phyloP scores from a whole-genome alignment of 2,797 vertebrate species.

The Peromyscus melanophrys region DNA sequence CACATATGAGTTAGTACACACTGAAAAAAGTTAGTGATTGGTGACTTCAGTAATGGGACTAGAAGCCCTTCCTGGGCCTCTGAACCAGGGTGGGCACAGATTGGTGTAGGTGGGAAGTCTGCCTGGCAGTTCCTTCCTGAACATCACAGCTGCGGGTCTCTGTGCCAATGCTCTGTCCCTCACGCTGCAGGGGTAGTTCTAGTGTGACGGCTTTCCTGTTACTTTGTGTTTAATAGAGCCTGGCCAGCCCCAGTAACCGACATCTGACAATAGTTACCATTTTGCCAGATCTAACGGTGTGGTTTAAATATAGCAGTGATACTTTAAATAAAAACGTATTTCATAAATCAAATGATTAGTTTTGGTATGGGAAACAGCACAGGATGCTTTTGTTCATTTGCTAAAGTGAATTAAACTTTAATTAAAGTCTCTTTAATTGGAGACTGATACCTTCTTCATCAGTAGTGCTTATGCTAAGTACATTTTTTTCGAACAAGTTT shows the following conservation, averaged over 20 bases:
- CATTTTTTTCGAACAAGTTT: neutral
- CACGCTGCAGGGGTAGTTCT: neutral
- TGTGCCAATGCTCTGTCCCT: neutral
- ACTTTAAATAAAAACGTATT: conserved; percentile 57
- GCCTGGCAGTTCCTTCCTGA: neutral
- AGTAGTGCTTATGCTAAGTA: neutral
- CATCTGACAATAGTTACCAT: conserved; percentile 32
- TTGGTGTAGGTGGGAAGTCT: neutral
- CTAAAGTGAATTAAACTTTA: too few species aligned
- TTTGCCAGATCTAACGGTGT: conserved; percentile 35
- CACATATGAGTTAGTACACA: neutral
- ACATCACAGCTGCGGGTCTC: neutral
- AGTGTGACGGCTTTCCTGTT: neutral
- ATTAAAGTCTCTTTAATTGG: too few species aligned
- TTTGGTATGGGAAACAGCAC: conserved; percentile 33
- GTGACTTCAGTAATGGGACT: conserved; percentile 14
- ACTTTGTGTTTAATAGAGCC: conserved; percentile 24
- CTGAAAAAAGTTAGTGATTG: conserved; percentile 39
- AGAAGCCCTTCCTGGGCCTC: neutral
- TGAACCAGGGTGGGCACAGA: neutral
- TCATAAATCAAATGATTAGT: conserved; percentile 38
- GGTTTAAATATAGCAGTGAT: conserved; percentile 37
- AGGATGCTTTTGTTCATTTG: conserved; percentile 52
- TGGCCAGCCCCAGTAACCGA: neutral
- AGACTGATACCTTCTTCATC: neutral